A percentile compares a stretch with the other conserved stretches of the same genome.
phyloP scores from a whole-genome alignment of 2,888 invertebrate genomes.

The Dasysyrphus tricinctus region DNA sequence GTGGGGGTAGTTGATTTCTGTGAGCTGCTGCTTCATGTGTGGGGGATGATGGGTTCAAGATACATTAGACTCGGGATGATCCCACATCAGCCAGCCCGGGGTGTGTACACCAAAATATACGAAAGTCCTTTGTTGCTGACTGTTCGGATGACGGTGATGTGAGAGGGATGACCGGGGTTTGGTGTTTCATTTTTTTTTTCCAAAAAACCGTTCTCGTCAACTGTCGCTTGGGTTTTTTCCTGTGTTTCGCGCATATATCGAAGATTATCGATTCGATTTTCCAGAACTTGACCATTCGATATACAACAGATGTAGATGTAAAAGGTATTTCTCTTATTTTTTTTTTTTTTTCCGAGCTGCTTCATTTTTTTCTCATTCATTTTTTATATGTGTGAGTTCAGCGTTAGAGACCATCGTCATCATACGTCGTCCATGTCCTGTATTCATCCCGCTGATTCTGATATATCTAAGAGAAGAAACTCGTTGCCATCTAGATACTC shows the following conservation, averaged over 20 bases:
- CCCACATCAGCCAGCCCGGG: conserved; percentile 66
- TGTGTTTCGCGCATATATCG: conserved; percentile 76
- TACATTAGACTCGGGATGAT: conserved; percentile 71
- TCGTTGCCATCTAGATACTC: conserved; percentile 25
- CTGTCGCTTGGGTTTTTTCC: conserved; percentile 58
- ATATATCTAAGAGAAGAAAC: conserved; percentile 47
- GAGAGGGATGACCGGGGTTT: conserved; percentile 20
- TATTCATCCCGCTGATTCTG: conserved; percentile 37
- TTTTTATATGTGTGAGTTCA: conserved; percentile 22
- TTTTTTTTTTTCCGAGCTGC: conserved; percentile 9
- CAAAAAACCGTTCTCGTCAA: conserved; percentile 61
- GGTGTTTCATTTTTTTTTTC: conserved; percentile 17
- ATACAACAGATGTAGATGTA: conserved; percentile 69
- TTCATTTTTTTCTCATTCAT: conserved; percentile 18
- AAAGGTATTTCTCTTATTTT: conserved; percentile 35
- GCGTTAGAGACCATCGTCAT: conserved; percentile 20
- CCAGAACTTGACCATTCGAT: conserved; percentile 75
- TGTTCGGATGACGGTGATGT: conserved; percentile 7
- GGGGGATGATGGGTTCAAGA: conserved; percentile 68
- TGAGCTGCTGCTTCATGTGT: conserved; percentile 38
- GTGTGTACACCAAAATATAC: conserved; percentile 58
- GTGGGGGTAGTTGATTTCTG: conserved; percentile 41
- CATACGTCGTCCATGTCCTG: conserved; percentile 8
- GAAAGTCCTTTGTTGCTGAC: conserved; percentile 69
- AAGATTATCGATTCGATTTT: conserved; percentile 77